Evolutionary conservation across 2,113 vertebrate species (phyloP).

Genomic region (Ovis canadensis): DNA sequence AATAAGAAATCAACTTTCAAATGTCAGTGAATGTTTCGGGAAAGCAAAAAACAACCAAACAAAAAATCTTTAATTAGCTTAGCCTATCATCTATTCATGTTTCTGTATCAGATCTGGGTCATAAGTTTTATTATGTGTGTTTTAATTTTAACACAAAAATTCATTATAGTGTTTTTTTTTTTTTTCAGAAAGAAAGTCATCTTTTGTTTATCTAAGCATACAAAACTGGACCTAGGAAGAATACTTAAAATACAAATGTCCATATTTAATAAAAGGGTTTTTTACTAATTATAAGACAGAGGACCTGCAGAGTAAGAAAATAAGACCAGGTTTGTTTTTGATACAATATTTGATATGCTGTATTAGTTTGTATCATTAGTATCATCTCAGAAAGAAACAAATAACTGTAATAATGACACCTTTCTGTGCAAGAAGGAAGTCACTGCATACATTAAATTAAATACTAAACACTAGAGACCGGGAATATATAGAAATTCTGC

Average conservation of each 20-base stretch:
- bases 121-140: slow-evolving; percentile 61
- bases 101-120: slow-evolving; percentile 61
- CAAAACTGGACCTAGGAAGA: slow-evolving; percentile 15
- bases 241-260: slow-evolving; percentile 44
- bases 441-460: background rate
- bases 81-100: slow-evolving; percentile 48
- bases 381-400: background rate
- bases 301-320: background rate
- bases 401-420: background rate
- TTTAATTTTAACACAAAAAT: background rate
- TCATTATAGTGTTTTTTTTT: background rate
- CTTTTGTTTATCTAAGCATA: slow-evolving; percentile 45
- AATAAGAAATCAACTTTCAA: slow-evolving; percentile 47
- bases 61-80: slow-evolving; percentile 32
- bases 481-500: background rate
- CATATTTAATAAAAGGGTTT: background rate
- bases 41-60: slow-evolving; percentile 25
- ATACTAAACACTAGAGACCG: background rate
- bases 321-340: background rate
- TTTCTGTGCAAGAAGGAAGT: background rate
- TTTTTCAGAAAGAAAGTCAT: background rate
- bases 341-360: background rate
- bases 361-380: background rate
- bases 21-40: slow-evolving; percentile 29
- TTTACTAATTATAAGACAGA: background rate